phyloP scores from a whole-genome alignment of 2,888 invertebrate species.

The Cephus rjabovi region DNA sequence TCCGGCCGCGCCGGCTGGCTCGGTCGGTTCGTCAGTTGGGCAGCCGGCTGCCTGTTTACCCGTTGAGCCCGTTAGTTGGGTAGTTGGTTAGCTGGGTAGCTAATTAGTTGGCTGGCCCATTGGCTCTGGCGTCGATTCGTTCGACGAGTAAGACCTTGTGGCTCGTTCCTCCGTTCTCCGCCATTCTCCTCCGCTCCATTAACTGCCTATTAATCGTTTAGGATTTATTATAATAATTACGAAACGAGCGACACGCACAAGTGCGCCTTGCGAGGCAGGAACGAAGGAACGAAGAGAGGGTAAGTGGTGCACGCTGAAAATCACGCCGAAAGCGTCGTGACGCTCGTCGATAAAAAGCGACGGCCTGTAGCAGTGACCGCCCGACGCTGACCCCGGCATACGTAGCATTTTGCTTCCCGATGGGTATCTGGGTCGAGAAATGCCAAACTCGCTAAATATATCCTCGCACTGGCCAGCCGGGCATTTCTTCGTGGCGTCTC shows the following conservation, averaged over 20 bases:
- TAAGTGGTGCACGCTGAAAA: background rate
- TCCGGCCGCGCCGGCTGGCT: no score
- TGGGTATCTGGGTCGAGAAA: constrained; percentile 63
- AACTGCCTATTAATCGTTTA: constrained; percentile 41
- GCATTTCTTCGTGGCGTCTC: background rate
- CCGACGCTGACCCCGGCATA: background rate
- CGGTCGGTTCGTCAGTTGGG: background rate
- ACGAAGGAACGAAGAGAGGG: constrained; percentile 13
- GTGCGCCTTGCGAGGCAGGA: background rate
- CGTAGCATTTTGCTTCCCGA: constrained; percentile 51
- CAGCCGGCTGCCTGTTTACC: background rate
- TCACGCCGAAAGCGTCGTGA: background rate
- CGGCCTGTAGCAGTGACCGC: constrained; percentile 32
- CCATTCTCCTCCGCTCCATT: constrained; percentile 28
- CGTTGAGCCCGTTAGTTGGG: no score
- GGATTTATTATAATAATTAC: constrained; percentile 37
- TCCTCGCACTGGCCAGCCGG: constrained; percentile 10
- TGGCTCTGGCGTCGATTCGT: no score
- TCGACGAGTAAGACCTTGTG: constrained; percentile 47
- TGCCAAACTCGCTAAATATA: constrained; percentile 60
- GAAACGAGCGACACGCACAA: constrained; percentile 7
- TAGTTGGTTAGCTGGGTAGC: no score
- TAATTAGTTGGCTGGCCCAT: no score
- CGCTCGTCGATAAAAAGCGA: background rate
- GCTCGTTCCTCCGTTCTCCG: background rate